Evolutionary conservation across 2,113 vertebrate genomes (phyloP).

Genomic region (Salvelinus sp.): DNA sequence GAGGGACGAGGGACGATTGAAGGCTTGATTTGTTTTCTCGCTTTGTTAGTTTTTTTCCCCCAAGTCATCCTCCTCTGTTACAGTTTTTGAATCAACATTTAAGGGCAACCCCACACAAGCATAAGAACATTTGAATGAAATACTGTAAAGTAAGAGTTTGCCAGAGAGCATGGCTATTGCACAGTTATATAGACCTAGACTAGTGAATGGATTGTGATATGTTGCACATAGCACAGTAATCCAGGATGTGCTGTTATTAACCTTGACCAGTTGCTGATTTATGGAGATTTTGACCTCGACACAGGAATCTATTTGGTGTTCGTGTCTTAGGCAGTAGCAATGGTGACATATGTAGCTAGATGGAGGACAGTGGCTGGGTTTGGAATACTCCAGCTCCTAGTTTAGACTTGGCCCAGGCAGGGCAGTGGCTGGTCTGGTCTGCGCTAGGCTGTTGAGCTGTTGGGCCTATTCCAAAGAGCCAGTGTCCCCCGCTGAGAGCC

Average conservation of each 20-base stretch:
- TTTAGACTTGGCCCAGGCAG: background rate
- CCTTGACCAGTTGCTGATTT: too few species aligned
- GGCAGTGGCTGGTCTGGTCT: slow-evolving; percentile 21
- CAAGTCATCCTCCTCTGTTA: slow-evolving; percentile 12
- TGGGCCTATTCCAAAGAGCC: slow-evolving; percentile 36
- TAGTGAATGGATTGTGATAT: too few species aligned
- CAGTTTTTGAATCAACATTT: slow-evolving; percentile 30
- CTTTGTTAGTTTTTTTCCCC: slow-evolving; percentile 20
- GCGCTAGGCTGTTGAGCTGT: slow-evolving; percentile 32
- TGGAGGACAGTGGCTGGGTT: background rate
- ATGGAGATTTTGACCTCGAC: too few species aligned
- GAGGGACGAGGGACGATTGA: slow-evolving; percentile 15
- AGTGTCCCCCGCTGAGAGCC: slow-evolving; percentile 33
- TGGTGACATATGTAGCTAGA: background rate
- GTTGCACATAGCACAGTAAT: too few species aligned
- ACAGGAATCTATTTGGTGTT: background rate
- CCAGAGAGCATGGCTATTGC: background rate
- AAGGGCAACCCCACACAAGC: background rate
- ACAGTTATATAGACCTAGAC: too few species aligned
- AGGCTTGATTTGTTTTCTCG: slow-evolving; percentile 39
- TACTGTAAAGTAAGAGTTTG: background rate
- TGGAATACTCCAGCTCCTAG: background rate
- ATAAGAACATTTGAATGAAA: background rate
- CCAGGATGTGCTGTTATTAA: too few species aligned
- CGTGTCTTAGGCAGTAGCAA: background rate